A percentile compares a stretch with the other conserved stretches of the same genome.
These are phyloP conservation scores for Nemotelus nigrinus DNA, from an alignment of 2,888 invertebrate genomes.

Conservation along the genomic window DNA sequence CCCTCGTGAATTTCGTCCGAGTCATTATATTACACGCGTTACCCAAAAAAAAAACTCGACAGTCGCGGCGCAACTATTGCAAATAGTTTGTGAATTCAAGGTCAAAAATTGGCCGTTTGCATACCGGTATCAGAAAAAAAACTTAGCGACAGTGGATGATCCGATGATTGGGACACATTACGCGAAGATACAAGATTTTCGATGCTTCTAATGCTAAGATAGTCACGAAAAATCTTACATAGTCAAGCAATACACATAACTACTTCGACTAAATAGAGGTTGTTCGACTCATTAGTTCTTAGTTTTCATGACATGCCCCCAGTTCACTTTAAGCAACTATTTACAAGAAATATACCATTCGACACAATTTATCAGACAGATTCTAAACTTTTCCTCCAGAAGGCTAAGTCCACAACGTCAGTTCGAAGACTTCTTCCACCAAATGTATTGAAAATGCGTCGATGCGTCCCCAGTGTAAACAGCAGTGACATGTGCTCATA, in stretches of 20 bases:
- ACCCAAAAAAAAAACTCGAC: constrained; percentile 9
- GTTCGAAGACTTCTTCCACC: not conserved
- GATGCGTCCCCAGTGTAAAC: constrained; percentile 19
- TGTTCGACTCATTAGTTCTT: too few relatives aligned
- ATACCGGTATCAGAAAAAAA: not conserved
- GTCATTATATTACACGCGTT: not conserved
- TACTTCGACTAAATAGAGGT: too few relatives aligned
- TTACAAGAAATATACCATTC: not conserved
- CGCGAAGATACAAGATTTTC: too few relatives aligned
- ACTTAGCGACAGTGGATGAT: not conserved
- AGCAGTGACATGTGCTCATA: constrained; percentile 38
- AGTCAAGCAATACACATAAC: too few relatives aligned
- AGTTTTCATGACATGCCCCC: not conserved
- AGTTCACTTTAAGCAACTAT: not conserved
- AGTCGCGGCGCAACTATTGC: not conserved
- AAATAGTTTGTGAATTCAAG: constrained; percentile 34
- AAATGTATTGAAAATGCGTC: constrained; percentile 18
- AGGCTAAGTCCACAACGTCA: not conserved
- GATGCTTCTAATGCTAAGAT: too few relatives aligned
- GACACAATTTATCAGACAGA: too few relatives aligned
- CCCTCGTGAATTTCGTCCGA: not conserved
- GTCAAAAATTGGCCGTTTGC: constrained; percentile 6
- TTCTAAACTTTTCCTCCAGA: not conserved
- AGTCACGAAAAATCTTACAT: too few relatives aligned
- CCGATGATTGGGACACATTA: not conserved